These are phyloP conservation scores for Ypsolopha scabrella DNA, from an alignment of 2,888 invertebrate species.

Conservation along the genomic window DNA sequence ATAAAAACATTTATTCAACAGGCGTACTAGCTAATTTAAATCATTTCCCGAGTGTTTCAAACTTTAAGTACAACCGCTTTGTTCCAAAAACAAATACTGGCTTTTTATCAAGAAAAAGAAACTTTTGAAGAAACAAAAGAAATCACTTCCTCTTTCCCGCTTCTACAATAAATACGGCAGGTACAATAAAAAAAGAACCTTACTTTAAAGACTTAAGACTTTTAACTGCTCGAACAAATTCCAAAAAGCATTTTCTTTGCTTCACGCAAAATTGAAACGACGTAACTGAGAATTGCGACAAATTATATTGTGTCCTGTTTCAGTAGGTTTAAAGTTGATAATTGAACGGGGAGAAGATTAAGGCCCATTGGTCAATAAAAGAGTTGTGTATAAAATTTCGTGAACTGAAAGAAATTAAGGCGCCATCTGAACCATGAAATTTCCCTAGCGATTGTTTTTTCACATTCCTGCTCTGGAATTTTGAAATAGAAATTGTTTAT, in stretches of 20 bases:
- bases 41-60: not conserved
- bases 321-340: not conserved
- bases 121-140: not conserved
- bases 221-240: too few relatives aligned
- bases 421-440: not conserved
- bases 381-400: not conserved
- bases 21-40: not conserved
- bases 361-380: conserved; percentile 1
- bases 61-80: not conserved
- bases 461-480: too few relatives aligned
- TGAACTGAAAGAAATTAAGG: not conserved
- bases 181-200: too few relatives aligned
- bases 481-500: too few relatives aligned
- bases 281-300: not conserved
- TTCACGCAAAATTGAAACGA: not conserved
- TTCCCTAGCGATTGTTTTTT: not conserved
- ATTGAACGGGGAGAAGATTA: not conserved
- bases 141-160: not conserved
- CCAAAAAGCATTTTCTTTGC: not conserved
- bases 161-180: too few relatives aligned
- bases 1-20: too few relatives aligned
- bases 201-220: too few relatives aligned
- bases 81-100: conserved; percentile 1
- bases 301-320: not conserved
- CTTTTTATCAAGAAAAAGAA: not conserved